A percentile compares a stretch with the other conserved stretches of the same genome.
These are phyloP conservation scores for Andrena camellia DNA, from an alignment of 2,888 invertebrate species.

Conservation along the genomic window DNA sequence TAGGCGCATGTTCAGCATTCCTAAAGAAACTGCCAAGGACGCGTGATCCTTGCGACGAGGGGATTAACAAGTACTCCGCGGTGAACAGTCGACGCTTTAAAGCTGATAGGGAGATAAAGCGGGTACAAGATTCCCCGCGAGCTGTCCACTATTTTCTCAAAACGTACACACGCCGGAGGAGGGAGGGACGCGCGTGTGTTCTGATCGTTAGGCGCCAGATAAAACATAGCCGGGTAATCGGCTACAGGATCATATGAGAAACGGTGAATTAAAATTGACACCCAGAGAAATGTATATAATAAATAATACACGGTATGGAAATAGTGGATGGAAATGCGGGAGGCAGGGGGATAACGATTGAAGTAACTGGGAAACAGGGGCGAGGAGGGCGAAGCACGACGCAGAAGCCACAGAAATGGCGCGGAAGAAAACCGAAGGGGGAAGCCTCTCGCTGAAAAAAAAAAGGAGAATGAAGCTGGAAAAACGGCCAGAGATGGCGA, in stretches of 20 bases:
- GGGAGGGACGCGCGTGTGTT: not conserved
- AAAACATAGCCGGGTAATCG: conserved; percentile 17
- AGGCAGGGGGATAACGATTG: not conserved
- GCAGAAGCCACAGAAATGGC: conserved; percentile 24
- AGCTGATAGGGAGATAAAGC: conserved; percentile 41
- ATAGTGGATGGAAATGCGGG: too few relatives aligned
- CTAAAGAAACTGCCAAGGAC: conserved; percentile 46
- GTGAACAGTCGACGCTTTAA: conserved; percentile 3
- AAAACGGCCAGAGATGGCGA: conserved; percentile 29
- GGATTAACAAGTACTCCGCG: conserved; percentile 43
- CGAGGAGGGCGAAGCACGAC: not conserved
- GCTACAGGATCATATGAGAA: not conserved
- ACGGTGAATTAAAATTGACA: not conserved
- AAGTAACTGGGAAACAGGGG: conserved; percentile 12
- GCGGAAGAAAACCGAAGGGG: conserved; percentile 9
- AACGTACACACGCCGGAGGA: not conserved
- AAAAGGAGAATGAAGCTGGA: not conserved
- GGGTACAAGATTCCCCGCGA: conserved; percentile 26
- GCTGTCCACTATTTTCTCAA: not conserved
- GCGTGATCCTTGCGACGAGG: conserved; percentile 24
- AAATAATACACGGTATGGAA: not conserved
- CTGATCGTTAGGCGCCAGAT: not conserved
- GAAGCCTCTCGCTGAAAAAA: conserved; percentile 11
- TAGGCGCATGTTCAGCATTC: conserved; percentile 55
- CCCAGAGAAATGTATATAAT: not conserved